Base-by-base conservation (phyloP, 2,888 invertebrate species). In the Phytoseiulus persimilis region DNA sequence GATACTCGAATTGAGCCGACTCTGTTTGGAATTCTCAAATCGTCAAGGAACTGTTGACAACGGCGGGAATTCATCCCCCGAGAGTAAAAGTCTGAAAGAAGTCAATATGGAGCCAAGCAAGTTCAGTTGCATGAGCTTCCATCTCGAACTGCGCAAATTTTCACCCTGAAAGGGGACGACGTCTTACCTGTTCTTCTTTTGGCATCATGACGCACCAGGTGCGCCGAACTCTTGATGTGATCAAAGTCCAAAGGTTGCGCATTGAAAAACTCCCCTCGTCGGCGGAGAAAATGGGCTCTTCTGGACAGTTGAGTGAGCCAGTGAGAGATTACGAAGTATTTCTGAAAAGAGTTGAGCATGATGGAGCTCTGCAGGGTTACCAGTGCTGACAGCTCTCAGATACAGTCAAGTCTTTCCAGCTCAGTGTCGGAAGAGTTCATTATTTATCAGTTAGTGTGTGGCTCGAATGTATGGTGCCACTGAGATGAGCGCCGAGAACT, bases 241-340 rank as follows among this genome's bases (percentile, higher is more conserved):
- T 87, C 87, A n/a, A 87, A 87, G 28, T 87, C 87, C n/a, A 31
- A 9, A 11, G 87, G 33, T 2, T 28, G 32, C 6, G 87, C 28
- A 14, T 87, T 87, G 23, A 31, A 87, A 31, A n/a, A 87, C 33
- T 87, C 87, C 31, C 87, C 87, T 31, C 87, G 87, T 39, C 87
- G 18, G 11, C 87, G 87, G n/a, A 87, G 87, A 33, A 33, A 87
- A 33, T 87, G 87, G 5, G 87, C 87, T 31, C 87, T 32, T 33
- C 87, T 33, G 1, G 87, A 87, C 6, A 87, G 18, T 18, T 87
- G 87, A 11, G 87, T 87, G 31, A 87, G n/a, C 87, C 87, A 87
- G 6, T 33, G 87, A 31, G 87, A 87, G 87, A 87, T 33, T 0
- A 87, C 87, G 33, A 87, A 87, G 87, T 87, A 87, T 45, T 87